Conservation (phyloP, 2,797 vertebrate species). For the Ambastaia sidthimunki region DNA sequence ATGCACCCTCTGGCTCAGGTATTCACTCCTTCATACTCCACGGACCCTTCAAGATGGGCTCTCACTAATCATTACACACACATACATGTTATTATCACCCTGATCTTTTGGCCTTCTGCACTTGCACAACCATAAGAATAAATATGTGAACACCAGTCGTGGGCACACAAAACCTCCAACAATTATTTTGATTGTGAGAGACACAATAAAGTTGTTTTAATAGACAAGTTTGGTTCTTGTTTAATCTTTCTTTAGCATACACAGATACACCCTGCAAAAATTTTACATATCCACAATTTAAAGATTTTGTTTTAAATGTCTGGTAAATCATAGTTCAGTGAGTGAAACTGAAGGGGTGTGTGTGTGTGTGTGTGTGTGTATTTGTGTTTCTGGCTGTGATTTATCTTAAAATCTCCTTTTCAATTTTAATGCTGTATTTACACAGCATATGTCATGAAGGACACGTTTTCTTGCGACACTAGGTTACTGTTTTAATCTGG, state of each 20-base stretch:
- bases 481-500: slow-evolving; percentile 68
- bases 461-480: slow-evolving; percentile 41
- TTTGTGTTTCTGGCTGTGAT: slow-evolving; percentile 15
- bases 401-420: slow-evolving; percentile 59
- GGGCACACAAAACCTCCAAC: neutral
- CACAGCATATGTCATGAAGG: slow-evolving; percentile 27
- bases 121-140: neutral
- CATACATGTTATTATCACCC: slow-evolving; percentile 13
- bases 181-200: neutral
- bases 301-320: neutral
- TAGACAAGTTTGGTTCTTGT: slow-evolving; percentile 33
- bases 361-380: neutral
- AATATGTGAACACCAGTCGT: neutral
- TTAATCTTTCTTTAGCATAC: slow-evolving; percentile 6
- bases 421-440: slow-evolving; percentile 46
- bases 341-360: neutral
- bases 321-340: slow-evolving; percentile 14
- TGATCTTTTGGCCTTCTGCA: neutral
- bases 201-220: neutral
- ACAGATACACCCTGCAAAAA: neutral
- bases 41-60: slow-evolving; percentile 23
- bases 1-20: slow-evolving; percentile 33
- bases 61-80: slow-evolving; percentile 24
- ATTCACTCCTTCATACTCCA: slow-evolving; percentile 4
- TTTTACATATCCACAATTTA: slow-evolving; percentile 3